phyloP scores from a whole-genome alignment of 2,113 vertebrate species.

The Hippolais icterina region DNA sequence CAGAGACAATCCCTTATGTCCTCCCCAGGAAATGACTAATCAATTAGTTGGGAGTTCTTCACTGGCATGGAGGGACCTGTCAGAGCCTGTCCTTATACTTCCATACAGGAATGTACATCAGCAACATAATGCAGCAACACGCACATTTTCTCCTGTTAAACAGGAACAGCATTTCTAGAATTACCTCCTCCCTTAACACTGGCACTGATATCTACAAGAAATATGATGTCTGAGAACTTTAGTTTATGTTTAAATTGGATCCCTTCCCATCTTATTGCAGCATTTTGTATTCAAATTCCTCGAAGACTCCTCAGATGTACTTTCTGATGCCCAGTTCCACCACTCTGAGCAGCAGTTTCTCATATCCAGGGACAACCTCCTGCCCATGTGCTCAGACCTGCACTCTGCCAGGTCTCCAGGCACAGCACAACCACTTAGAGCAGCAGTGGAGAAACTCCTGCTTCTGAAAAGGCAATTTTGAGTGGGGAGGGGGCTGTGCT shows the following conservation, averaged over 20 bases:
- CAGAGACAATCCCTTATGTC: neutral
- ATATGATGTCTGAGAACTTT: neutral
- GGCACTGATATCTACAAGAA: neutral
- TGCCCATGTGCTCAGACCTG: neutral
- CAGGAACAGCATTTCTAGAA: neutral
- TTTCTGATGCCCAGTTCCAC: neutral
- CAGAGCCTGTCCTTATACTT: neutral
- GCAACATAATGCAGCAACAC: rapidly evolving
- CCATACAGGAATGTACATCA: rapidly evolving
- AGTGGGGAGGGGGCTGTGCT: neutral
- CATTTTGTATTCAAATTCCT: neutral
- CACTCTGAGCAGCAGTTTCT: neutral
- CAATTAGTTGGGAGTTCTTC: neutral
- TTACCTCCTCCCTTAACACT: neutral
- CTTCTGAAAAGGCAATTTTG: neutral
- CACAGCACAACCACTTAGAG: neutral
- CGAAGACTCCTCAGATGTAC: neutral
- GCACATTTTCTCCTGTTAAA: neutral
- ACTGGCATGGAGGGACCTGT: neutral
- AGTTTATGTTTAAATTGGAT: neutral
- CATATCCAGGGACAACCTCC: neutral
- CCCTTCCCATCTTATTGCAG: neutral
- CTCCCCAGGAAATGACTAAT: neutral
- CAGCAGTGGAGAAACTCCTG: neutral
- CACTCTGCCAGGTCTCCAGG: neutral